Conservation (phyloP, 2,888 invertebrate genomes). For the Cremastobaeus sp. region DNA sequence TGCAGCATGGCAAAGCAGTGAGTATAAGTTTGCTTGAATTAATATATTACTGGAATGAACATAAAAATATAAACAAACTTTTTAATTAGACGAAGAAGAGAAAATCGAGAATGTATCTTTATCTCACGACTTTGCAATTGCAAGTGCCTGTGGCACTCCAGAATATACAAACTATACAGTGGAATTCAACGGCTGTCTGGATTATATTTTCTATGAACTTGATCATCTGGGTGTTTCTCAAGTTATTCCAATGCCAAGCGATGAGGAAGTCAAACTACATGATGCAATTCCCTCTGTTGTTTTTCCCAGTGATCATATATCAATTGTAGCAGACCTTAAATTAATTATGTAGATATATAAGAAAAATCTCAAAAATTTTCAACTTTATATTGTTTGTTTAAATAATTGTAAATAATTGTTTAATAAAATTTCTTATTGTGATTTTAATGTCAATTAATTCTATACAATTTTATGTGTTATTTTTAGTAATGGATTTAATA, state of each 20-base stretch:
- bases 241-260: slow-evolving; percentile 89
- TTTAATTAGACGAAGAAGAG: slow-evolving; percentile 82
- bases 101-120: slow-evolving; percentile 83
- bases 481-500: too few species aligned
- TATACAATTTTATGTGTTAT: too few species aligned
- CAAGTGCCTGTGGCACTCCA: slow-evolving; percentile 91
- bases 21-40: slow-evolving; percentile 70
- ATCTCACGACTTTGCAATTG: slow-evolving; percentile 82
- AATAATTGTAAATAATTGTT: too few species aligned
- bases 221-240: slow-evolving; percentile 82
- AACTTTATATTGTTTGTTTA: too few species aligned
- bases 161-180: slow-evolving; percentile 91
- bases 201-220: slow-evolving; percentile 92
- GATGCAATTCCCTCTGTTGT: slow-evolving; percentile 91
- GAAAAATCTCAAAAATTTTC: too few species aligned
- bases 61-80: slow-evolving; percentile 3
- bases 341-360: not conserved
- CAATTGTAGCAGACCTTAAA: slow-evolving; percentile 79
- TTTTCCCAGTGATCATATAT: slow-evolving; percentile 96
- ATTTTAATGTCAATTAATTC: too few species aligned
- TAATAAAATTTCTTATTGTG: too few species aligned
- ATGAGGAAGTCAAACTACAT: slow-evolving; percentile 86
- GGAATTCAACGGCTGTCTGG: slow-evolving; percentile 90
- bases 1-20: slow-evolving; percentile 89
- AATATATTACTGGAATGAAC: slow-evolving; percentile 33